Base-by-base conservation (phyloP, 1,140 invertebrate species). In the Dreissena rostriformis region DNA sequence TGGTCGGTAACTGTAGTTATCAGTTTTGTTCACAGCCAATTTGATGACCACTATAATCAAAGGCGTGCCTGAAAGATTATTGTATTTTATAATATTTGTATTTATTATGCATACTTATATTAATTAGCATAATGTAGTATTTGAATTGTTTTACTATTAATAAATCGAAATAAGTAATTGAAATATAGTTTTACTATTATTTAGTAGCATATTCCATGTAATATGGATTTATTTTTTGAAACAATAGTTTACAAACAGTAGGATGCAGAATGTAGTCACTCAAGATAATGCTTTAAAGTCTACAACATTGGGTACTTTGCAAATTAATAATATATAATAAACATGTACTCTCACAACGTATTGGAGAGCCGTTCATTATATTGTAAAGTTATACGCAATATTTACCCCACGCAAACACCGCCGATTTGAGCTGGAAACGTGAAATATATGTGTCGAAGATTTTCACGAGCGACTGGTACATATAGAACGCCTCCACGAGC, bases 391-490 rank as follows among this genome's bases (percentile, higher is more conserved):
- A 39, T n/a, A 39, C 8, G 8, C 8, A 8, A 53, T 53, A 88
- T 92, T 91, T 91, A 95, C 95, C 95, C 95, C 95, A 95, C 10
- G 94, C 94, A 75, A 94, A 86, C 12, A 94, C 26, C 29, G 90
- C 87, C 72, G 94, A 90, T 87, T 95, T 95, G 24, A 94, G 80
- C 84, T 95, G 91, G 76, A 95, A 95, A 29, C 91, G 88, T 7
- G 92, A 92, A 85, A 90, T 88, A 78, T 93, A 90, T 12, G 90
- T 90, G 24, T 90, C 88, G 83, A 95, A 95, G 1, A 93, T 88
- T 71, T 87, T 86, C 12, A 93, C 87, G 19, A 93, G 88, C 0
- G 92, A 90, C 39, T 92, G 82, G 70, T 93, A 93, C 91, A 93
- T 92, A 85, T 93, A 91, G 83, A 90, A 92, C 0, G 91, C 92